Conservation (phyloP, 2,888 invertebrate genomes). For the Melieria crassipennis region DNA sequence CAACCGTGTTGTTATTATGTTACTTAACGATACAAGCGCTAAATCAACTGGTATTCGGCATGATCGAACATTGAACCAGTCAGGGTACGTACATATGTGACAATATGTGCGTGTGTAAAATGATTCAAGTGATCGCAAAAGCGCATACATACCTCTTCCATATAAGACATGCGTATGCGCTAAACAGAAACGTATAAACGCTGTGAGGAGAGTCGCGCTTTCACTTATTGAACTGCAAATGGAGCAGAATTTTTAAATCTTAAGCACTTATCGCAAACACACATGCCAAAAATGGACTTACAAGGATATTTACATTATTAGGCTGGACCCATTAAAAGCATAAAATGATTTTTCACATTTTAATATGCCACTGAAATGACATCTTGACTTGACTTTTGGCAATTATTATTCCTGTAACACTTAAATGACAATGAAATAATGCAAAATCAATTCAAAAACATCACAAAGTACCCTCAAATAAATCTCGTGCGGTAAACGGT, state of each 20-base stretch:
- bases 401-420: too few species aligned
- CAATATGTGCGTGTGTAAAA: not conserved
- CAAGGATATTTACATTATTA: too few species aligned
- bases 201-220: conserved; percentile 34
- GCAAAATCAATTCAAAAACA: too few species aligned
- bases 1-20: too few species aligned
- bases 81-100: conserved; percentile 17
- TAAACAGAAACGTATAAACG: not conserved
- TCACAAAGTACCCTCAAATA: too few species aligned
- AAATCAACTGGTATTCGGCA: conserved; percentile 15
- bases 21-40: too few species aligned
- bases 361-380: too few species aligned
- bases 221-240: conserved; percentile 26
- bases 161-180: not conserved
- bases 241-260: conserved; percentile 17
- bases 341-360: too few species aligned
- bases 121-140: conserved; percentile 4
- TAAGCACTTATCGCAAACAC: not conserved
- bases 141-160: conserved; percentile 10
- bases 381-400: too few species aligned
- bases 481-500: too few species aligned
- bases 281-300: not conserved
- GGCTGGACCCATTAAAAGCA: too few species aligned
- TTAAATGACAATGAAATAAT: too few species aligned
- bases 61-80: conserved; percentile 35